These are phyloP conservation scores for Pogona vitticeps DNA, from an alignment of 2,113 vertebrate species.

Conservation along the genomic window DNA sequence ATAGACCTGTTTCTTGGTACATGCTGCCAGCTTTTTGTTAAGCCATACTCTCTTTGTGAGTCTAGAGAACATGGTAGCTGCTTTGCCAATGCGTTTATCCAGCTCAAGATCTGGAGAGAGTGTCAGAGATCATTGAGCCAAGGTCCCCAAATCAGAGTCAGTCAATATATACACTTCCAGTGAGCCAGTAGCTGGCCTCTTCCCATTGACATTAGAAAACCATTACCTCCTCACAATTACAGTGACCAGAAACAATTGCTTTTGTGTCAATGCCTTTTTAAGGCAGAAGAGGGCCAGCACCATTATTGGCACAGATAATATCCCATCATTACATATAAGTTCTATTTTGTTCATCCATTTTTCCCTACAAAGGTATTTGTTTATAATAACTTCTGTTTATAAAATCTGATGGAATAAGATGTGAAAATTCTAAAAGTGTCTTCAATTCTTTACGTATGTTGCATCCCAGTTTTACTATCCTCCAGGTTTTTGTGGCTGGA, in stretches of 20 bases:
- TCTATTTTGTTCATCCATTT: neutral
- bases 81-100: no score
- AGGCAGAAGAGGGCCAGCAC: neutral
- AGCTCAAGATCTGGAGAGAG: no score
- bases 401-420: neutral
- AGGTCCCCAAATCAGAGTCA: no score
- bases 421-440: neutral
- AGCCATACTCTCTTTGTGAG: no score
- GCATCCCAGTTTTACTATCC: neutral
- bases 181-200: neutral
- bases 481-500: neutral
- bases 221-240: neutral
- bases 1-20: no score
- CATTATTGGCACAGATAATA: neutral
- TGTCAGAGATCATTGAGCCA: no score
- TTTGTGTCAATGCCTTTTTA: neutral
- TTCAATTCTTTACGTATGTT: neutral
- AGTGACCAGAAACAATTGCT: no score
- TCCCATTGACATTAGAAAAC: neutral
- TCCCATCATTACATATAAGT: neutral
- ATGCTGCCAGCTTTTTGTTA: no score
- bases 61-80: no score
- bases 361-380: neutral
- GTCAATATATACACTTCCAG: no score
- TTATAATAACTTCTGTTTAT: neutral